Conservation (phyloP, 1,140 invertebrate species). For the Pseudomyrmex sp. region DNA sequence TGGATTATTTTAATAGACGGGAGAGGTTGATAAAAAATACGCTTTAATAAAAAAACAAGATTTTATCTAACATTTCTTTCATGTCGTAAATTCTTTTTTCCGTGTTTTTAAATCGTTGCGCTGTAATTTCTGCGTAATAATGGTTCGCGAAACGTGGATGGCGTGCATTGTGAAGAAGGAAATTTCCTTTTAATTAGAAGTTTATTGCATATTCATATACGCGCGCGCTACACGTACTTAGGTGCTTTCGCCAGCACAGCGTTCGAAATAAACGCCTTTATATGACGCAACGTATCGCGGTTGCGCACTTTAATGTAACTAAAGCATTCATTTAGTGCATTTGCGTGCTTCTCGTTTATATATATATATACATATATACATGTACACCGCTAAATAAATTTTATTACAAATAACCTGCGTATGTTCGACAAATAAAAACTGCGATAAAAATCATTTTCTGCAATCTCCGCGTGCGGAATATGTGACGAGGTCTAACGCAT, state of each 20-base stretch:
- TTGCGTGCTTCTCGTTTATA: neutral
- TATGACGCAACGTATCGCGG: conserved; percentile 1
- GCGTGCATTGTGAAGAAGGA: conserved; percentile 17
- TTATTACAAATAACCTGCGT: neutral
- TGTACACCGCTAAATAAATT: neutral
- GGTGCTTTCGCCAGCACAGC: neutral
- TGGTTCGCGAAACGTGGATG: conserved; percentile 1
- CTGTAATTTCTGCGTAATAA: conserved; percentile 31
- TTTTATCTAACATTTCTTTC: too few species aligned
- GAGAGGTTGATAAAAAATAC: too few species aligned
- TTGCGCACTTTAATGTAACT: neutral
- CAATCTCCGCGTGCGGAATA: too few species aligned
- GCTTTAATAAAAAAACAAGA: too few species aligned
- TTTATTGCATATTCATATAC: conserved; percentile 32
- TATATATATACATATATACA: neutral
- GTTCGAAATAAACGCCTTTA: neutral
- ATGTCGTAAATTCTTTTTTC: too few species aligned
- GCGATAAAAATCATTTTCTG: neutral
- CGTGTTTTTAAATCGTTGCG: too few species aligned
- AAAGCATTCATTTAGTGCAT: neutral
- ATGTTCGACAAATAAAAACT: neutral
- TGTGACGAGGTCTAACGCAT: too few species aligned
- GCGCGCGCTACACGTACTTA: neutral
- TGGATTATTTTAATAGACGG: too few species aligned
- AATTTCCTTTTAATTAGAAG: conserved; percentile 48